Percentiles rank a stretch among this genome's conserved stretches.
These are phyloP conservation scores for Istiophorus platypterus DNA, from an alignment of 2,113 vertebrate genomes.

Conservation along the genomic window DNA sequence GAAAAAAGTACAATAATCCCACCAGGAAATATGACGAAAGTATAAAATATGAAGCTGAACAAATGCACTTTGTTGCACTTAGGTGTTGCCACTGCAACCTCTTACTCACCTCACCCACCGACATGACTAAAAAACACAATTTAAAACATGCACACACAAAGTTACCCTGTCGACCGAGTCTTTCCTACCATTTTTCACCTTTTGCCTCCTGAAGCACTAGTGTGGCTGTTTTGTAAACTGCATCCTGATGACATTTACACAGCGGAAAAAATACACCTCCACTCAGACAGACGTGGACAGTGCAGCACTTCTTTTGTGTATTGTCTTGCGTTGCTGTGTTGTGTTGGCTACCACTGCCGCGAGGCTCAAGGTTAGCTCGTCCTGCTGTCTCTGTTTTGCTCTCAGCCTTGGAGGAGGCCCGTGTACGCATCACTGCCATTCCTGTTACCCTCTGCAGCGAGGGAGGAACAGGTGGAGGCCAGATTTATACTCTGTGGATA, in stretches of 20 bases:
- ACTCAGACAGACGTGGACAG: constrained; percentile 14
- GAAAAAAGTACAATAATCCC: neutral
- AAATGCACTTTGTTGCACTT: neutral
- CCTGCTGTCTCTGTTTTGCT: constrained; percentile 50
- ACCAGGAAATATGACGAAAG: neutral
- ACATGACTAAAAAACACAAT: neutral
- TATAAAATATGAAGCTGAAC: neutral
- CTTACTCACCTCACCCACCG: neutral
- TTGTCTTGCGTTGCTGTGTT: constrained; percentile 68
- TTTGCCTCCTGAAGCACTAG: constrained; percentile 34
- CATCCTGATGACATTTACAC: constrained; percentile 40
- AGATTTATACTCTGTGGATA: constrained; percentile 34
- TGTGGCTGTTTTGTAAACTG: constrained; percentile 49
- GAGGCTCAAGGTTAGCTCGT: constrained; percentile 76
- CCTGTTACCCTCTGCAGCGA: neutral
- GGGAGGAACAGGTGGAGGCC: constrained; percentile 33
- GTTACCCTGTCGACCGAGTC: neutral
- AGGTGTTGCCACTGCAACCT: neutral
- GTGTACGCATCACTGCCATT: constrained; percentile 9
- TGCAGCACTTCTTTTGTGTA: constrained; percentile 52
- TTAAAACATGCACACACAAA: neutral
- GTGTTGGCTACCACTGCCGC: constrained; percentile 77
- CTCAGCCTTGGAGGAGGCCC: constrained; percentile 74
- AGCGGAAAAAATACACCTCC: constrained; percentile 35
- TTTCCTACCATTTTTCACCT: constrained; percentile 45